A percentile compares a stretch with the other conserved stretches of the same genome.
These are phyloP conservation scores for Lycopodina hypogea DNA, from an alignment of 37 sponge, comb jelly and placozoan genomes.

Conservation along the genomic window DNA sequence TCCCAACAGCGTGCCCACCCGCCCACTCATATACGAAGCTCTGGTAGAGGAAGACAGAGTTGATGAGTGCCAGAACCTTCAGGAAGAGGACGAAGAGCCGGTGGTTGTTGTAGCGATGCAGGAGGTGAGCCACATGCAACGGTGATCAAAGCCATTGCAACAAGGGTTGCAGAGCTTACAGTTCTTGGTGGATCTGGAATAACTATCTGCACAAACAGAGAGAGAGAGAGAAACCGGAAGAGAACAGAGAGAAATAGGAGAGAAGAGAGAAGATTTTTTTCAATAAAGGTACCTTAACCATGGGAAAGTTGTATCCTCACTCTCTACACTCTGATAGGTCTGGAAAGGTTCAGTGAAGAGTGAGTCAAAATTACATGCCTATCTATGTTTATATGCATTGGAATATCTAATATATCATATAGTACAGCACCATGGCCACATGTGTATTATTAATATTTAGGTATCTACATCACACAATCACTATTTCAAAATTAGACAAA, in stretches of 20 bases:
- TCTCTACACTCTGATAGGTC: too few relatives aligned
- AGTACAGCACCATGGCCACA: too few relatives aligned
- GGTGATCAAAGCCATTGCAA: conserved; percentile 81
- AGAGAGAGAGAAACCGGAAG: not conserved
- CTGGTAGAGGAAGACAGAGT: conserved; percentile 65
- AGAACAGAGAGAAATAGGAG: not conserved
- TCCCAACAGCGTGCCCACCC: too few relatives aligned
- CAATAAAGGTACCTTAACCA: too few relatives aligned
- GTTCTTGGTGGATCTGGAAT: conserved; percentile 72
- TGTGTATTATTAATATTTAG: too few relatives aligned
- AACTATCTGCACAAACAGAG: conserved; percentile 54
- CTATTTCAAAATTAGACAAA: too few relatives aligned
- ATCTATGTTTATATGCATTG: too few relatives aligned
- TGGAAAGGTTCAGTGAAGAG: too few relatives aligned
- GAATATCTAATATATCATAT: too few relatives aligned
- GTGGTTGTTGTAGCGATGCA: conserved; percentile 73
- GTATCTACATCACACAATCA: too few relatives aligned
- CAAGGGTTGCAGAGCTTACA: conserved; percentile 78
- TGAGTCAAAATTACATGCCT: too few relatives aligned
- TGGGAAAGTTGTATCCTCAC: too few relatives aligned
- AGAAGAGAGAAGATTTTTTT: not conserved
- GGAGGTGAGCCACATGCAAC: conserved; percentile 77
- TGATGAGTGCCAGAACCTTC: conserved; percentile 40
- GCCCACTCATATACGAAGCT: conserved; percentile 44
- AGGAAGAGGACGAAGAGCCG: conserved; percentile 65